A percentile compares a stretch with the other conserved stretches of the same genome.
These are phyloP conservation scores for Apogon hyalosoma DNA, from an alignment of 2,797 vertebrate species.

Conservation along the genomic window DNA sequence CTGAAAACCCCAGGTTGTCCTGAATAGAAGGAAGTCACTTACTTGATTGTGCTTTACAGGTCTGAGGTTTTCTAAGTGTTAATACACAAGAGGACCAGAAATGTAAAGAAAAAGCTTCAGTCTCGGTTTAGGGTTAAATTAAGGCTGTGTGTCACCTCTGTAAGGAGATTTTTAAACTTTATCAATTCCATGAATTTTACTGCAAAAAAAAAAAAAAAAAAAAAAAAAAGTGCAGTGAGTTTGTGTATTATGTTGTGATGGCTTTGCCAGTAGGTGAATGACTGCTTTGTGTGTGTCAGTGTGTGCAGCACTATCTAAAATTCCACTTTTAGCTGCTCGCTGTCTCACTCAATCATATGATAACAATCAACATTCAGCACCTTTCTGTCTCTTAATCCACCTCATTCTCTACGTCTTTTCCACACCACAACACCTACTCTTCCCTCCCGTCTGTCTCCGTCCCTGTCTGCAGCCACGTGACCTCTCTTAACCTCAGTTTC, in stretches of 20 bases:
- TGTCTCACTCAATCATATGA: slow-evolving; percentile 57
- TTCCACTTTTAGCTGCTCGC: slow-evolving; percentile 32
- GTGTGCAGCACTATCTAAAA: slow-evolving; percentile 21
- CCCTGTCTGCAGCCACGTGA: slow-evolving; percentile 35
- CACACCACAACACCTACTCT: slow-evolving; percentile 31
- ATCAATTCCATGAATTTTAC: slow-evolving; percentile 10
- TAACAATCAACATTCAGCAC: slow-evolving; percentile 40
- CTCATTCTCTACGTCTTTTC: not conserved
- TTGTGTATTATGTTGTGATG: slow-evolving; percentile 25
- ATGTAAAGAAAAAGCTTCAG: too few relatives aligned
- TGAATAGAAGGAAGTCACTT: too few relatives aligned
- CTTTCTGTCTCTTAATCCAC: slow-evolving; percentile 10
- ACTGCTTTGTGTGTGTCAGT: slow-evolving; percentile 19
- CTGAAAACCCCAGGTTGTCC: too few relatives aligned
- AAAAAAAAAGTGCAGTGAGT: not conserved
- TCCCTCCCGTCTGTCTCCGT: slow-evolving; percentile 14
- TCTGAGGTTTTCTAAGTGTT: too few relatives aligned
- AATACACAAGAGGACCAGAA: too few relatives aligned
- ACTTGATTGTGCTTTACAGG: too few relatives aligned
- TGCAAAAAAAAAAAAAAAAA: slow-evolving; percentile 5
- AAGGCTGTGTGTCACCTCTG: slow-evolving; percentile 1
- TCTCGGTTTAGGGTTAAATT: not conserved
- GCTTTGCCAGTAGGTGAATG: slow-evolving; percentile 16
- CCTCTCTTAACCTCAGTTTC: slow-evolving; percentile 44
- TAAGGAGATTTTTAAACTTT: not conserved